Evolutionary conservation across 2,888 invertebrate species (phyloP).

Genomic region (Stenurella melanura): DNA sequence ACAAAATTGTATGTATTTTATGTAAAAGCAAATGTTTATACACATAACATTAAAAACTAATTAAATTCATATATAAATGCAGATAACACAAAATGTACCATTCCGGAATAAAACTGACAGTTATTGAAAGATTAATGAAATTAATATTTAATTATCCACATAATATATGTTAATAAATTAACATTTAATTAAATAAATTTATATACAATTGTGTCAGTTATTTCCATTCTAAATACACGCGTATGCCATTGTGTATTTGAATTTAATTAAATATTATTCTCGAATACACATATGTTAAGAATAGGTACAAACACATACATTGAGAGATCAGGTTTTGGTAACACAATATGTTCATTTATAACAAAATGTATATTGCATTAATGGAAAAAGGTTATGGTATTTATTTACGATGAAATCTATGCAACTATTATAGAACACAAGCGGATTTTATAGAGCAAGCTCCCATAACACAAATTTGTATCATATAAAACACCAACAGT

Average conservation of each 20-base stretch:
- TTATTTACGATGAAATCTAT: too few relatives aligned
- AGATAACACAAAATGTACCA: neutral
- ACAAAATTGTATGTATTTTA: slow-evolving; percentile 7
- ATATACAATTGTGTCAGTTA: neutral
- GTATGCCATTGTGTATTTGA: neutral
- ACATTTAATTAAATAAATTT: slow-evolving; percentile 1
- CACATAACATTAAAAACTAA: slow-evolving; percentile 16
- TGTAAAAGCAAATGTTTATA: neutral
- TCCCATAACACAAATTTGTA: too few relatives aligned
- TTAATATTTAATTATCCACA: slow-evolving; percentile 17
- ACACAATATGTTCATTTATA: too few relatives aligned
- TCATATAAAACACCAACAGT: too few relatives aligned
- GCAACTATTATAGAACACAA: too few relatives aligned
- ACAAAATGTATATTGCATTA: too few relatives aligned
- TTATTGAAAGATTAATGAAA: slow-evolving; percentile 3
- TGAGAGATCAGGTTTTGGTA: too few relatives aligned
- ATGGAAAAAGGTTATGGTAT: too few relatives aligned
- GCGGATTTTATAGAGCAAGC: too few relatives aligned
- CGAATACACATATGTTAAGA: neutral
- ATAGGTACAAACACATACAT: too few relatives aligned
- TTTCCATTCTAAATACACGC: neutral
- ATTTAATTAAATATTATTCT: neutral
- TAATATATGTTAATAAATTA: slow-evolving; percentile 7
- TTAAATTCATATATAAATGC: slow-evolving; percentile 4
- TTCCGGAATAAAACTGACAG: slow-evolving; percentile 8